Percentiles rank a stretch among this genome's conserved stretches.
These are phyloP conservation scores for Fratercula arctica DNA, from an alignment of 2,797 vertebrate genomes.

Conservation along the genomic window DNA sequence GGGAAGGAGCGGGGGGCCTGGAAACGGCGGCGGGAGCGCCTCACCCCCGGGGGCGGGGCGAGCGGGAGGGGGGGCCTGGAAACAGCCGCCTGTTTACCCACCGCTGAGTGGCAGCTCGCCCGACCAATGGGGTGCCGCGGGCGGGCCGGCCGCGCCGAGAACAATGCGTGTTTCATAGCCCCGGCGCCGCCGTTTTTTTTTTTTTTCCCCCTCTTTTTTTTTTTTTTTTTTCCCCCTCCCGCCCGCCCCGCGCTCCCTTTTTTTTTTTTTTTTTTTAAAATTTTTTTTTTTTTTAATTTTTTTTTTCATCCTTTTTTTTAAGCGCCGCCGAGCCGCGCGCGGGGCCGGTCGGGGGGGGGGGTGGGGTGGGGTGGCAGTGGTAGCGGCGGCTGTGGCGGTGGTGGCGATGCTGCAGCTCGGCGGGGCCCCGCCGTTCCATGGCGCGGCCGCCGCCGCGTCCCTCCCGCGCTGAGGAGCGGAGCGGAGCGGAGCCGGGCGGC, in stretches of 20 bases:
- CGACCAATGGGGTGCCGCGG: slow-evolving; percentile 73
- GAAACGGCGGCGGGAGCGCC: background rate
- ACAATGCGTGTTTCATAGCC: no score
- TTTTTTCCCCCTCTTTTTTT: no score
- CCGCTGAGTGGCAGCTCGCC: slow-evolving; percentile 74
- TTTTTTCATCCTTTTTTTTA: no score
- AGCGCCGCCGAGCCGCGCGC: no score
- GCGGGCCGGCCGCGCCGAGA: no score
- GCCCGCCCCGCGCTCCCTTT: no score
- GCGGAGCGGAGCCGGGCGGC: slow-evolving; percentile 39
- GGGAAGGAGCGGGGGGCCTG: background rate
- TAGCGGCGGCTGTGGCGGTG: no score
- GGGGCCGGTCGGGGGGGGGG: background rate
- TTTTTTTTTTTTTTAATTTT: no score
- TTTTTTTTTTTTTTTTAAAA: no score
- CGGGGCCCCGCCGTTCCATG: slow-evolving; percentile 53
- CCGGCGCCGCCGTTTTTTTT: no score
- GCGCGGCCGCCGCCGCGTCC: slow-evolving; percentile 51
- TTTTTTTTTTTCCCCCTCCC: no score
- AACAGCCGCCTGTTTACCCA: slow-evolving; percentile 83
- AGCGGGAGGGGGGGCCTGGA: slow-evolving; percentile 74
- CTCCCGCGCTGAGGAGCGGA: slow-evolving; percentile 36
- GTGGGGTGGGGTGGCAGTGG: no score
- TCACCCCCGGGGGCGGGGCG: background rate
- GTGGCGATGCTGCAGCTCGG: slow-evolving; percentile 21